These are phyloP conservation scores for Nestor notabilis DNA, from an alignment of 2,113 vertebrate species.

Conservation along the genomic window DNA sequence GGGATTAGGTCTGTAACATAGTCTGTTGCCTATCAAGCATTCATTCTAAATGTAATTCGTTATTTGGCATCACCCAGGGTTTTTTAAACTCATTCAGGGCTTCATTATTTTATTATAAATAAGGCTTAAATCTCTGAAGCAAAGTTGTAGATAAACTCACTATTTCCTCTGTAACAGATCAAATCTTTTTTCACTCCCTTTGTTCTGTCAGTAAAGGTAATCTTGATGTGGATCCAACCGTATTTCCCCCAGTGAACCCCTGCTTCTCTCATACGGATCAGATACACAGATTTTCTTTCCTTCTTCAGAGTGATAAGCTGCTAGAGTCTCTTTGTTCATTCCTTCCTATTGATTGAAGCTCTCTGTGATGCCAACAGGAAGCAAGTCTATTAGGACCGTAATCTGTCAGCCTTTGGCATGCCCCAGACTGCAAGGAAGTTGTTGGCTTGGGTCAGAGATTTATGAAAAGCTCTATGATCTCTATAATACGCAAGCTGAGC, in stretches of 20 bases:
- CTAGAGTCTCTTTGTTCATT: conserved; percentile 8
- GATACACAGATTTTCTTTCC: background rate
- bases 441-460: conserved; percentile 13
- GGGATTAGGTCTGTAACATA: background rate
- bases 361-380: conserved; percentile 23
- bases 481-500: background rate
- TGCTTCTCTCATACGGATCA: background rate
- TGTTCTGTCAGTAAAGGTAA: background rate
- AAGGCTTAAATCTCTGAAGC: background rate
- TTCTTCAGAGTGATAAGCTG: background rate
- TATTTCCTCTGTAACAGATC: background rate
- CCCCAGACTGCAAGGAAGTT: background rate
- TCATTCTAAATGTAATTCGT: background rate
- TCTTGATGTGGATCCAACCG: background rate
- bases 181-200: background rate
- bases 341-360: background rate
- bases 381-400: background rate
- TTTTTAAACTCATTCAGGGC: background rate
- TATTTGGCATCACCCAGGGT: background rate
- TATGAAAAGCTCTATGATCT: background rate
- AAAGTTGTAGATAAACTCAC: background rate
- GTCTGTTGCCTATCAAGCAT: background rate
- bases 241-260: background rate
- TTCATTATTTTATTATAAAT: conserved; percentile 21
- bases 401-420: conserved; percentile 24